Evolutionary conservation across 2,113 vertebrate genomes (phyloP), one percentile per base, ranked within the genome.

Genomic region (Fukomys damarensis): DNA sequence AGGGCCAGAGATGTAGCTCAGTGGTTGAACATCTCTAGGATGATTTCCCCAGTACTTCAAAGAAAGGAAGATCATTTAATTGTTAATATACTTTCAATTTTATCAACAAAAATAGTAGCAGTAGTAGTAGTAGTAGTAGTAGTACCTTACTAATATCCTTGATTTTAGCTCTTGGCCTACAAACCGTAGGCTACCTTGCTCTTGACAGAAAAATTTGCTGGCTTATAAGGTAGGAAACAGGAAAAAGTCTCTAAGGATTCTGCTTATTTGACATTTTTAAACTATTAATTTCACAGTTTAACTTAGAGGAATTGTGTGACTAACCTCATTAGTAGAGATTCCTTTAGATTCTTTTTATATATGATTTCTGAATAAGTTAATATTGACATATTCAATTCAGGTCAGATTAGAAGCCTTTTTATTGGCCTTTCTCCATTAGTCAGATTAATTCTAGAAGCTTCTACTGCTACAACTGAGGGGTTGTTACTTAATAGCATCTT

Each of bases 401-500:
- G 65, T 83, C 7, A 59, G n/a, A 92, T 84, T 90, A 76, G 86
- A 92, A 84, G 54, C 2, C n/a, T 70, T 19, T 61, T 77, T 96
- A 90, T 84, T n/a, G 82, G 26, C 56, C 28, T 70, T 91, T 61
- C 87, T 38, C 74, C 12, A 35, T 24, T 58, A 32, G 7, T 81
- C n/a, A n/a, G n/a, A n/a, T 66, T 86, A 24, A 88, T 59, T 85
- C 94, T 95, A 82, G 85, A 93, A 93, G 54, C 3, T 88, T 22
- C 59, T 35, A 76, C 95, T 92, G 30, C 24, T 56, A 17, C 93
- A 74, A 86, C 11, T 20, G 76, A 96, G 46, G 28, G 0, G 96
- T 96, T 82, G 22, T 94, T 32, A 66, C 46, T 93, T 95, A 86
- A 94, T 96, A 98, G 94, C 89, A 43, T 90, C 38, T 97, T 91